Percentiles rank a stretch among this genome's conserved stretches.
Conservation (phyloP, 2,888 invertebrate genomes). For the Nymphalis urticae region DNA sequence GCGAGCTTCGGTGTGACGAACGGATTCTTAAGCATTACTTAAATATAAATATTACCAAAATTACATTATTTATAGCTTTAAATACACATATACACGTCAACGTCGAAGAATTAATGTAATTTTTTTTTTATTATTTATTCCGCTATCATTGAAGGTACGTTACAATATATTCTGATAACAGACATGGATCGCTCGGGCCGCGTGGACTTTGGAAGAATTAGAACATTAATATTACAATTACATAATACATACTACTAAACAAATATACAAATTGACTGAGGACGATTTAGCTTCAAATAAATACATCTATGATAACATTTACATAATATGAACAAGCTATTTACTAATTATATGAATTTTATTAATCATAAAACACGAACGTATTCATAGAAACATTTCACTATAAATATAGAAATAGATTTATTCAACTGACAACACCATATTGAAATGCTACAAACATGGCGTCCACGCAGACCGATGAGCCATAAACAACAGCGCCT, state of each 20-base stretch:
- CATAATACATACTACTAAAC: slow-evolving; percentile 17
- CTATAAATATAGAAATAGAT: slow-evolving; percentile 17
- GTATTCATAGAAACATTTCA: slow-evolving; percentile 11
- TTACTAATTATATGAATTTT: neutral
- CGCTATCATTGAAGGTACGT: slow-evolving; percentile 69
- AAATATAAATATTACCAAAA: slow-evolving; percentile 56
- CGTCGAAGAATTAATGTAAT: slow-evolving; percentile 56
- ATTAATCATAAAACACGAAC: slow-evolving; percentile 6
- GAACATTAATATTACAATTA: slow-evolving; percentile 1
- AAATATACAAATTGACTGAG: slow-evolving; percentile 26
- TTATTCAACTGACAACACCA: slow-evolving; percentile 28
- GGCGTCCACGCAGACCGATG: slow-evolving; percentile 58
- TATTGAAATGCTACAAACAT: slow-evolving; percentile 24
- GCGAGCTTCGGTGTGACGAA: slow-evolving; percentile 32
- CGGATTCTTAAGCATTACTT: slow-evolving; percentile 49
- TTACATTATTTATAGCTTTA: slow-evolving; percentile 60
- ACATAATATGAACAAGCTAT: slow-evolving; percentile 9
- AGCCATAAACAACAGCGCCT: slow-evolving; percentile 77
- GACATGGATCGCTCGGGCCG: slow-evolving; percentile 58
- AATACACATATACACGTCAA: slow-evolving; percentile 75
- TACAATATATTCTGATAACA: slow-evolving; percentile 70
- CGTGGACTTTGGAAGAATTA: slow-evolving; percentile 46
- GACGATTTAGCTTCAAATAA: slow-evolving; percentile 14
- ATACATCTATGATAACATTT: slow-evolving; percentile 17
- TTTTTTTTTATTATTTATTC: slow-evolving; percentile 29